phyloP scores from a whole-genome alignment of 1,140 invertebrate genomes.

The Idris sp. region DNA sequence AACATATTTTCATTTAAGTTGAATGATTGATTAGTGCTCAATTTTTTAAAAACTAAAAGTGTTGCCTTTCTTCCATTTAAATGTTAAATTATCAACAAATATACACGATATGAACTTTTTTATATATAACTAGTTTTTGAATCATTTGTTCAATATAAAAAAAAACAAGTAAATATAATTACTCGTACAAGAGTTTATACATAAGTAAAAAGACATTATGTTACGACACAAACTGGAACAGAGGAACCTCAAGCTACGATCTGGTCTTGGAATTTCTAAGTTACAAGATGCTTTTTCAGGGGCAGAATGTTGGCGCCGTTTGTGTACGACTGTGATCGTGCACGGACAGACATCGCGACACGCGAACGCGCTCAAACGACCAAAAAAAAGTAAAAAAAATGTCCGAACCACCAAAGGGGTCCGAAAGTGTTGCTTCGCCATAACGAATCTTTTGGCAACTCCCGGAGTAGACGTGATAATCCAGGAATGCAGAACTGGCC shows the following conservation, averaged over 20 bases:
- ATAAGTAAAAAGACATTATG: conserved; percentile 50
- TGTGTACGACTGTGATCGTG: conserved; percentile 48
- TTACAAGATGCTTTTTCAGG: conserved; percentile 68
- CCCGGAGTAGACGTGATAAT: conserved; percentile 35
- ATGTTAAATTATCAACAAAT: too few species aligned
- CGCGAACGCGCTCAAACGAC: conserved; percentile 33
- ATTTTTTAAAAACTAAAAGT: too few species aligned
- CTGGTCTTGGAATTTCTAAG: conserved; percentile 62
- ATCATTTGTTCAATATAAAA: too few species aligned
- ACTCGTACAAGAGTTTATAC: conserved; percentile 13
- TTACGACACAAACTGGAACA: conserved; percentile 30
- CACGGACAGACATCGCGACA: conserved; percentile 47
- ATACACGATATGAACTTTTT: too few species aligned
- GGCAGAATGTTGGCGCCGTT: conserved; percentile 72
- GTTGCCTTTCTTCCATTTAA: too few species aligned
- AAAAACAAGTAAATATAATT: conserved; percentile 10
- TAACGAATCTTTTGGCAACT: conserved; percentile 52
- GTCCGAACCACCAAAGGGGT: conserved; percentile 16
- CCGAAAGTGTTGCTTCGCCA: conserved; percentile 37
- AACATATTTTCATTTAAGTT: too few species aligned
- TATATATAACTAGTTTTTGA: too few species aligned
- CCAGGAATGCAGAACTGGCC: conserved; percentile 35
- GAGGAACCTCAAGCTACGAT: conserved; percentile 30
- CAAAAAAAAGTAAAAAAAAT: conserved; percentile 10
- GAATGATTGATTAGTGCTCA: too few species aligned